phyloP scores from a whole-genome alignment of 2,888 invertebrate genomes.

The Drosophila prolongata region DNA sequence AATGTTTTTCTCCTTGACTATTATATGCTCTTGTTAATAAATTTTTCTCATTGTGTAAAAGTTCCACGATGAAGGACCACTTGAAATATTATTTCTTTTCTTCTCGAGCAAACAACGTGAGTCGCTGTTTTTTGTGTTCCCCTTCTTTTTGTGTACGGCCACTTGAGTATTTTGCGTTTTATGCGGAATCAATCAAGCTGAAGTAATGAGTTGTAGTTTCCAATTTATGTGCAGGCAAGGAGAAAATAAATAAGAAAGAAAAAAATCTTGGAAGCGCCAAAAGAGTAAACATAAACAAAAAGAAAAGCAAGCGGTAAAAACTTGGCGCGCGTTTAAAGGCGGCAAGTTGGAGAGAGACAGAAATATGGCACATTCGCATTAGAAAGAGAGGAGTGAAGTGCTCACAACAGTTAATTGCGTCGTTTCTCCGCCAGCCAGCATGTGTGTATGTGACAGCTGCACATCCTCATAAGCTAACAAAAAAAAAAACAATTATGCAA shows the following conservation, averaged over 20 bases:
- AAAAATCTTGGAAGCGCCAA: conserved; percentile 31
- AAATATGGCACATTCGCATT: conserved; percentile 45
- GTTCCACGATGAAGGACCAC: conserved; percentile 22
- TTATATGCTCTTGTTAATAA: too few relatives aligned
- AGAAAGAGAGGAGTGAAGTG: conserved; percentile 40
- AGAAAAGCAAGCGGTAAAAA: conserved; percentile 30
- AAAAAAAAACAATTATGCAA: conserved; percentile 31
- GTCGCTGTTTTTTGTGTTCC: conserved; percentile 24
- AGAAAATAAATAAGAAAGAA: conserved; percentile 14
- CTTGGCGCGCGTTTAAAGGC: conserved; percentile 45
- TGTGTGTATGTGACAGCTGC: conserved; percentile 44
- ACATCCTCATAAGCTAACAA: conserved; percentile 31
- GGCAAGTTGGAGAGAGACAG: conserved; percentile 46
- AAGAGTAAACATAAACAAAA: conserved; percentile 40
- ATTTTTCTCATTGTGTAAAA: conserved; percentile 6
- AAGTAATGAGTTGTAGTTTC: conserved; percentile 71
- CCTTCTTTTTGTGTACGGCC: conserved; percentile 23
- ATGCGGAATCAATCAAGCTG: conserved; percentile 64
- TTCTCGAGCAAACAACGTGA: conserved; percentile 22
- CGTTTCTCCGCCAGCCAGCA: conserved; percentile 49
- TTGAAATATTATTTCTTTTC: conserved; percentile 28
- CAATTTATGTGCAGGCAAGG: conserved; percentile 13
- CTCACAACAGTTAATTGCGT: conserved; percentile 61
- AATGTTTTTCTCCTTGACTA: too few relatives aligned
- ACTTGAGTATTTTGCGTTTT: conserved; percentile 33